These are phyloP conservation scores for Belgica antarctica DNA, from an alignment of 2,888 invertebrate species.

Conservation along the genomic window DNA sequence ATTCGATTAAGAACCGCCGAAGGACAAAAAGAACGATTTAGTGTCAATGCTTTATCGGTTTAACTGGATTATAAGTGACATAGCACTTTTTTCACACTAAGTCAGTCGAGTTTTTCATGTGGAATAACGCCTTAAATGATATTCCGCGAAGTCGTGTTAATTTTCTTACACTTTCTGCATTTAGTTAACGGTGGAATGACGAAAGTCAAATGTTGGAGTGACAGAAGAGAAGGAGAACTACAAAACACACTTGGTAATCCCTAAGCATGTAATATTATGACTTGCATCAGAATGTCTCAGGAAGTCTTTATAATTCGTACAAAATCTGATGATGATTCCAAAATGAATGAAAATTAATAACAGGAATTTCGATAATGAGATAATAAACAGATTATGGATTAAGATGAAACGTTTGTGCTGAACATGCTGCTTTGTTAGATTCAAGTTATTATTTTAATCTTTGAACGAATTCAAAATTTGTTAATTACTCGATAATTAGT, in stretches of 20 bases:
- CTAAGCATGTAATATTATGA: background rate
- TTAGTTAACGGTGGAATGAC: background rate
- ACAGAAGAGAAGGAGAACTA: background rate
- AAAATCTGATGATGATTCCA: too few species aligned
- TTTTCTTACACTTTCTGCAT: too few species aligned
- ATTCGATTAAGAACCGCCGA: background rate
- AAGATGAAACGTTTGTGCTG: background rate
- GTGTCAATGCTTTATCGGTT: constrained; percentile 7
- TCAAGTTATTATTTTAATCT: too few species aligned
- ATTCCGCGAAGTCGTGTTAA: constrained; percentile 13
- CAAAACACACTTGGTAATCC: background rate
- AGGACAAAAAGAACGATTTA: background rate
- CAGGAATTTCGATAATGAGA: background rate
- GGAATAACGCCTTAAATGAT: constrained; percentile 26
- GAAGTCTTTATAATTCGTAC: background rate
- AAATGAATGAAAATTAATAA: background rate
- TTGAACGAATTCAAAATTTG: too few species aligned
- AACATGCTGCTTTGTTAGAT: too few species aligned
- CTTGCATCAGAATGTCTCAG: background rate
- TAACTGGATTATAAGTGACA: constrained; percentile 21
- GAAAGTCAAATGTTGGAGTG: background rate
- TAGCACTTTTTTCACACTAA: background rate
- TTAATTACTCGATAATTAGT: background rate
- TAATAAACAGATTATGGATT: background rate
- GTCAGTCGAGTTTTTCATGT: background rate